Percentiles rank a stretch among this genome's conserved stretches.
These are phyloP conservation scores for Temnothorax curvispinosus DNA, from an alignment of 1,140 invertebrate species.

Conservation along the genomic window DNA sequence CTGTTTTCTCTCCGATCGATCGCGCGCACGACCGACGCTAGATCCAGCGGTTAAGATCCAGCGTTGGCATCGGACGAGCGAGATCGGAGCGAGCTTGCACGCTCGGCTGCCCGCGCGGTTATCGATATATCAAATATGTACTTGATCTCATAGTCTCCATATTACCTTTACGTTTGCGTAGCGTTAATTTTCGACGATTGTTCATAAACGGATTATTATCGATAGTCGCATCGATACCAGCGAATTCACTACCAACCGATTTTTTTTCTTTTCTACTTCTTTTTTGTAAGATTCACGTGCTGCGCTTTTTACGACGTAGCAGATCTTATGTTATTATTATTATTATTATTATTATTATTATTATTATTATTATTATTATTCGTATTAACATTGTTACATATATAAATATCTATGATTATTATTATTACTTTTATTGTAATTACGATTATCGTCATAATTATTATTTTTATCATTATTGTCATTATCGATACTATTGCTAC, in stretches of 20 bases:
- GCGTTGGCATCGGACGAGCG: not conserved
- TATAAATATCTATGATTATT: constrained; percentile 48
- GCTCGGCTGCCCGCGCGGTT: constrained; percentile 40
- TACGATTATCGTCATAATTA: constrained; percentile 37
- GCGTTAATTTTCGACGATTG: constrained; percentile 48
- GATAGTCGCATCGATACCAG: constrained; percentile 47
- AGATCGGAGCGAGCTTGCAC: constrained; percentile 9
- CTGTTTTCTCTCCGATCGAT: constrained; percentile 37
- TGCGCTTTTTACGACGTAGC: constrained; percentile 28
- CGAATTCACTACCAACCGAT: constrained; percentile 16
- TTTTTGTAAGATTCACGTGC: constrained; percentile 1
- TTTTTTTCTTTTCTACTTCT: constrained; percentile 8
- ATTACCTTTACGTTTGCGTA: constrained; percentile 46
- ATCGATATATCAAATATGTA: constrained; percentile 50
- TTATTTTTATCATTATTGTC: constrained; percentile 62
- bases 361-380: constrained; percentile 57
- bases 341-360: constrained; percentile 52
- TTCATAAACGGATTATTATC: constrained; percentile 42
- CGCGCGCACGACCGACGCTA: constrained; percentile 16
- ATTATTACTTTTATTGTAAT: constrained; percentile 57
- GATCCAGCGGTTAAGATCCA: constrained; percentile 49
- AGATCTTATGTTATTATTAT: constrained; percentile 16
- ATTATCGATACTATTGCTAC: constrained; percentile 67
- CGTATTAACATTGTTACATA: constrained; percentile 53
- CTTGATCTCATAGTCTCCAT: constrained; percentile 50